phyloP scores from a whole-genome alignment of 1,140 invertebrate species.

The Orchesella cincta region DNA sequence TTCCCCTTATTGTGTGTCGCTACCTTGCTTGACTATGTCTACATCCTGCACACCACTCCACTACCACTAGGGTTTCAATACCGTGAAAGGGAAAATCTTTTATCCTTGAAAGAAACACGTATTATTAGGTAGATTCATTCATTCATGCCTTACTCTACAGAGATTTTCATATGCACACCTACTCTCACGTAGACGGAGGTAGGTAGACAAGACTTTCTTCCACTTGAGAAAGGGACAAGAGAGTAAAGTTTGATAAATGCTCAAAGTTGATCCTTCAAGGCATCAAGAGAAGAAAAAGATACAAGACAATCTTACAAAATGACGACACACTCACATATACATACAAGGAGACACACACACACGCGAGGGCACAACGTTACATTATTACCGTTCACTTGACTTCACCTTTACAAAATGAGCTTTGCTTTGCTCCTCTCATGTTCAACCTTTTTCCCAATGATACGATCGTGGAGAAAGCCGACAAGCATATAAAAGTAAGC shows the following conservation, averaged over 20 bases:
- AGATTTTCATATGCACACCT: slow-evolving; percentile 6
- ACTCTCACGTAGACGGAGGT: neutral
- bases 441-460: neutral
- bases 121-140: neutral
- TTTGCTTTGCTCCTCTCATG: too few relatives aligned
- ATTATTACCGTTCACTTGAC: slow-evolving; percentile 48
- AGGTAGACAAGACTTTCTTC: neutral
- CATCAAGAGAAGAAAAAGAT: slow-evolving; percentile 31
- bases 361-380: neutral
- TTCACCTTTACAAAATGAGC: slow-evolving; percentile 45
- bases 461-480: neutral
- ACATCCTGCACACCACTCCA: too few relatives aligned
- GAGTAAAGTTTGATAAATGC: slow-evolving; percentile 50
- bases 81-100: too few relatives aligned
- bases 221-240: slow-evolving; percentile 9
- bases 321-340: neutral
- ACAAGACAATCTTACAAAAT: neutral
- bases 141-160: too few relatives aligned
- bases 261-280: slow-evolving; percentile 52
- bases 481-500: neutral
- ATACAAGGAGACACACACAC: neutral
- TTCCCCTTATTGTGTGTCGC: neutral
- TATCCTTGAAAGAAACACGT: neutral
- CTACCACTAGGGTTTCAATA: too few relatives aligned
- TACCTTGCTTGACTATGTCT: neutral